A percentile compares a stretch with the other conserved stretches of the same genome.
Evolutionary conservation across 1,140 invertebrate species (phyloP).

Genomic region (Meteorus sp.): DNA sequence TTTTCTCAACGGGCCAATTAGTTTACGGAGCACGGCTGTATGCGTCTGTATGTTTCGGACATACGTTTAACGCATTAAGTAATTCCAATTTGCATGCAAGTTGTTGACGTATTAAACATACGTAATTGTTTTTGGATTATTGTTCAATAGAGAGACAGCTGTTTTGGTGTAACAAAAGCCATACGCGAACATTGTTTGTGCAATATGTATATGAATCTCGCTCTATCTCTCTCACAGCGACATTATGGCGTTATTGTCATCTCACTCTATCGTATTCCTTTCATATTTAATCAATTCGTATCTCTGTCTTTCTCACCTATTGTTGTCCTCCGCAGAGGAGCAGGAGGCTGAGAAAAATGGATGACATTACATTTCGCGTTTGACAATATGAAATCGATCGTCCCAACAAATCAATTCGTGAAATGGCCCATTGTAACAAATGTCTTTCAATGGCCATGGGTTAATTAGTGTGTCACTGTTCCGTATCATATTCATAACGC

Average conservation of each 20-base stretch:
- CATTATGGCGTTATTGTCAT: background rate
- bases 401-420: background rate
- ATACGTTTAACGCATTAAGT: background rate
- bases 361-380: background rate
- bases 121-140: background rate
- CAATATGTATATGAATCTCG: background rate
- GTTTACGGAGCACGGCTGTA: background rate
- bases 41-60: no score
- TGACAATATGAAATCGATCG: no score
- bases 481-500: no score
- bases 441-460: no score
- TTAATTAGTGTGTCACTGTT: no score
- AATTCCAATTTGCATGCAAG: constrained; percentile 6
- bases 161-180: constrained; percentile 5
- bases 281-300: no score
- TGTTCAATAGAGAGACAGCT: background rate
- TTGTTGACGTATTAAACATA: background rate
- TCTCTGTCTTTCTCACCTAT: no score
- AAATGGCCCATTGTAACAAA: no score
- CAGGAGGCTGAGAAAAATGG: no score
- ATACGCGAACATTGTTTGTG: constrained; percentile 3
- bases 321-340: no score
- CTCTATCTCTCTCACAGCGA: background rate
- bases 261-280: no score
- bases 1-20: no score